phyloP scores from a whole-genome alignment of 1,140 invertebrate genomes.

The Cardiocondyla obscurior region DNA sequence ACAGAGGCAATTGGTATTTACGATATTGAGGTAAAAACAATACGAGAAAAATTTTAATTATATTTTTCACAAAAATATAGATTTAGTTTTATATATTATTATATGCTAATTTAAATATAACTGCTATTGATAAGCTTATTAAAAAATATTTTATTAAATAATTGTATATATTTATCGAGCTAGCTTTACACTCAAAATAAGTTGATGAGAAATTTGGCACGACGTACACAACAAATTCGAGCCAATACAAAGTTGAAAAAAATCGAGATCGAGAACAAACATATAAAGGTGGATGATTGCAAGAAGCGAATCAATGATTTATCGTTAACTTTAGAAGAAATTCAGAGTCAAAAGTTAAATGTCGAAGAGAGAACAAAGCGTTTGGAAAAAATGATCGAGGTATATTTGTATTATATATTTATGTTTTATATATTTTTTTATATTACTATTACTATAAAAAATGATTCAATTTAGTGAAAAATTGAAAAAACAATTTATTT shows the following conservation, averaged over 20 bases:
- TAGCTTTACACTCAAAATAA: constrained; percentile 71
- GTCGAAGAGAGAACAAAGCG: constrained; percentile 77
- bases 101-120: not conserved
- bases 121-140: constrained; percentile 1
- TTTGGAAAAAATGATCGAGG: constrained; percentile 81
- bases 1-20: constrained; percentile 54
- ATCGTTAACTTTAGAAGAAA: constrained; percentile 70
- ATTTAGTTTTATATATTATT: constrained; percentile 21
- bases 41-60: not conserved
- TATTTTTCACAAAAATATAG: constrained; percentile 3
- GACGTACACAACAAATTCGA: constrained; percentile 66
- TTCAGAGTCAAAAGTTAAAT: constrained; percentile 74
- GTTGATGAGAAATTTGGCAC: constrained; percentile 66
- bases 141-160: constrained; percentile 1
- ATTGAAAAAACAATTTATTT: not conserved
- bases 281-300: constrained; percentile 69
- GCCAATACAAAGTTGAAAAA: constrained; percentile 71
- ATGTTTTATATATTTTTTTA: not conserved
- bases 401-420: constrained; percentile 50
- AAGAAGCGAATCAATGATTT: constrained; percentile 72
- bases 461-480: not conserved
- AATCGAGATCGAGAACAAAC: constrained; percentile 70
- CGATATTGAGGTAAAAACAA: constrained; percentile 62
- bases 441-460: not conserved
- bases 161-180: not conserved